Evolutionary conservation across 2,113 vertebrate species (phyloP), one percentile per base, ranked within the genome.

Genomic region (Gnathonemus echidnorhynchus): DNA sequence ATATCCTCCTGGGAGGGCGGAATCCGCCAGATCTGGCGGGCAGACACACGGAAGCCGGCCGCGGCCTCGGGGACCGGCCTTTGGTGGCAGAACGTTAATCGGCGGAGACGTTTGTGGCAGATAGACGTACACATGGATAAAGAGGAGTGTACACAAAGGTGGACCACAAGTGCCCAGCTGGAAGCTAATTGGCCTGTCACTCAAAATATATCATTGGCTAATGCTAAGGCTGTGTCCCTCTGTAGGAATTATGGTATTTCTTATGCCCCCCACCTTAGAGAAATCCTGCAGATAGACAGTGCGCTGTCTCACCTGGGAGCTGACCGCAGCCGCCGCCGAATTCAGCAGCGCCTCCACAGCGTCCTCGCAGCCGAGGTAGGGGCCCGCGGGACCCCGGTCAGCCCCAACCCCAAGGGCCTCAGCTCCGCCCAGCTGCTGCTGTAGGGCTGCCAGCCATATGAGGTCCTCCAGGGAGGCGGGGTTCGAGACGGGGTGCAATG

Each of bases 381-480:
- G 96, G 92, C 96, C 98, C 93, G 1, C 97, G 48, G 95, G 96
- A 93, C 96, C 98, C 95, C 96, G 97, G 93, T 96, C 96, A 70
- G 94, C 94, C 0, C 94, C 94, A 2, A 95, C 98, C 46, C 97
- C 95, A 0, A 97, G 49, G 39, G 77, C 13, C 24, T 89, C 95
- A 93, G 99, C 98, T 0, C 97, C 97, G 86, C 98, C 98, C 93
- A 99, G 98, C 96, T 98, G 98, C 92, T 99, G 98, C 92, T 97
- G 96, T 93, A 96, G 96, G 74, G 97, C 98, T 6, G 98, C 97
- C 96, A 99, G 96, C 98, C 98, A 99, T 94, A 99, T 98, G 92
- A 99, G 95, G 94, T 99, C 98, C 95, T 99, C 98, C 92, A 99
- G 94, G 84, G 98, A 98, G 86, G 95, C 94, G 52, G 74, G 49